phyloP scores from a whole-genome alignment of 2,888 invertebrate genomes.

The Cistogaster globosa region DNA sequence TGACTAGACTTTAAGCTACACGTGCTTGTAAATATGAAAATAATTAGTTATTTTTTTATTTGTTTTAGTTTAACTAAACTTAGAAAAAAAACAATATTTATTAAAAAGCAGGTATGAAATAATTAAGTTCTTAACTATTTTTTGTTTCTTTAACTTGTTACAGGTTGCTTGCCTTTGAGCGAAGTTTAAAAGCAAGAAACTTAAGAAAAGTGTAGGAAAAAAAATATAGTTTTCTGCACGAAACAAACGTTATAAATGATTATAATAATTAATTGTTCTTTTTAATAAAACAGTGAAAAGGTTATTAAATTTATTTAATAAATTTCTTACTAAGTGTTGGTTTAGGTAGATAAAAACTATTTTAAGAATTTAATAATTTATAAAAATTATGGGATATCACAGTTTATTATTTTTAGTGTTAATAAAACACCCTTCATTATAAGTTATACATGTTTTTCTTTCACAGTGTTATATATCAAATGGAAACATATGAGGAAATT shows the following conservation, averaged over 20 bases:
- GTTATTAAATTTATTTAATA: too few species aligned
- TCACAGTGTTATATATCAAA: too few species aligned
- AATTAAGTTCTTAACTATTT: constrained; percentile 1
- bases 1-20: constrained; percentile 14
- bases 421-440: too few species aligned
- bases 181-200: neutral
- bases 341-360: too few species aligned
- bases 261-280: too few species aligned
- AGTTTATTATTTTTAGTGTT: too few species aligned
- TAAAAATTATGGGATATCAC: too few species aligned
- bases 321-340: too few species aligned
- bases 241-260: constrained; percentile 8
- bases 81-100: neutral
- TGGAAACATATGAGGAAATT: too few species aligned
- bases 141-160: neutral
- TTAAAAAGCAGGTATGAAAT: neutral
- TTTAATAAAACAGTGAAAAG: too few species aligned
- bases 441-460: too few species aligned
- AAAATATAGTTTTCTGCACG: neutral
- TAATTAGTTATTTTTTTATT: constrained; percentile 13
- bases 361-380: too few species aligned
- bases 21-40: constrained; percentile 18
- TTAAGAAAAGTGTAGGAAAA: neutral
- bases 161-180: constrained; percentile 33
- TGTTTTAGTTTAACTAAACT: neutral